Base-by-base conservation (phyloP, 23 tunicate genomes). In the Halocynthia roretzi region DNA sequence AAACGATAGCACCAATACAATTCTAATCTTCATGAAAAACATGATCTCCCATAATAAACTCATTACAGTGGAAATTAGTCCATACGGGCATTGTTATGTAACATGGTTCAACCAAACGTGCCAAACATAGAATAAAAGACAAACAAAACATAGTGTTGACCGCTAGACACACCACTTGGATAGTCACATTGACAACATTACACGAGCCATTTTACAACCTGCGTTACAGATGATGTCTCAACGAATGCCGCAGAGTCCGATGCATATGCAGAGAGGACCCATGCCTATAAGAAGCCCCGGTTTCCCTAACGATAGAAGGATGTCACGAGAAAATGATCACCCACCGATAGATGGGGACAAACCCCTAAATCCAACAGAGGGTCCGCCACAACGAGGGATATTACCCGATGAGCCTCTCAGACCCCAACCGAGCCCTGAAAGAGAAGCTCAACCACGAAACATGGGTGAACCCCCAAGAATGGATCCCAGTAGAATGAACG, bases 311-410 rank as follows among this genome's bases (percentile, higher is more conserved):
- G 31, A 65, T n/a, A 58, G 63, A 31, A 31, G 44, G 4, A 31
- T 31, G 44, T 31, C 44, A 31, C 44, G 44, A 31, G 44, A 31
- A 31, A 31, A 74, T 18, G 10, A 67, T 12, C 85, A 71, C 20
- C 85, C 79, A 14, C 85, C 85, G 7, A 18, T 64, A 15, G 76
- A 62, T 0, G 65, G 56, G n/a, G 69, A 49, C 9, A 61, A 54
- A 9, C 78, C 69, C 9, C 80, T 60, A 14, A 12, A 19, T 53
- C 56, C 62, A 8, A 50, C 61, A 15, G 58, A 52, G 8, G 14
- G 72, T 17, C 71, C 51, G 10, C 81, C 81, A 31, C 57, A 58
- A 31, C 44, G 44, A 31, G 44, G 44, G 44, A 31, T 31, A 1
- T 31, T 31, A 31, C 44, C 44, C 44, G 44, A 31, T 31, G 44